Evolutionary conservation across 2,113 vertebrate species (phyloP), one percentile per base, ranked within the genome.

Genomic region (Eonycteris spelaea): DNA sequence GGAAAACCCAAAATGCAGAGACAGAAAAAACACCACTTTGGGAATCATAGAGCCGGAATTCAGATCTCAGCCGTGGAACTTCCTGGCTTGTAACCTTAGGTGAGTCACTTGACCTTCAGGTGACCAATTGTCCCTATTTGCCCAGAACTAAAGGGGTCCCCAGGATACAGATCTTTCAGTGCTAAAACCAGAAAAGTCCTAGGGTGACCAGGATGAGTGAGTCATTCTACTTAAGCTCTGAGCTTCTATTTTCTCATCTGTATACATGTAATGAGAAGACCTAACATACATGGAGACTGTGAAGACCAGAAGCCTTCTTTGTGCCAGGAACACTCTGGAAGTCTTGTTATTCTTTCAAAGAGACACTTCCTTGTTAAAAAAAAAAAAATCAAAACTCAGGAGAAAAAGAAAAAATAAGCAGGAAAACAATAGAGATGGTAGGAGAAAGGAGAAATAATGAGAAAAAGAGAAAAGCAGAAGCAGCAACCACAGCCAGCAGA

Each of bases 241-340:
- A 77, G 63, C 21, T 73, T 38, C 70, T 4, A 3, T 59, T 38
- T 57, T 38, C 22, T 86, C 43, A 3, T 71, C 67, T 35, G 28
- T 12, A 77, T 68, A 68, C 28, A 51, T 0, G 7, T 7, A 68
- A 65, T 3, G 26, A 74, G 33, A 55, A 73, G 55, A n/a, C 1
- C 33, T n/a, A 79, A n/a, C 1, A 61, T 0, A 6, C 26, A 51
- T 0, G 2, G 2, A 28, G 30, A 51, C 18, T 2, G 10, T 57
- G 51, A 86, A 87, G 68, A n/a, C 14, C 1, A 40, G 45, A 70
- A n/a, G 53, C 1, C 30, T 55, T 22, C 15, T 35, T 48, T n/a
- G 21, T 65, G 15, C 63, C 65, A 51, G 57, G 61, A 94, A 91
- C 48, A 48, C 7, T 86, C 38, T 33, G 40, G 38, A 43, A 92